Evolutionary conservation across 2,888 invertebrate genomes (phyloP).

Genomic region (Lasioglossum oenotherae): DNA sequence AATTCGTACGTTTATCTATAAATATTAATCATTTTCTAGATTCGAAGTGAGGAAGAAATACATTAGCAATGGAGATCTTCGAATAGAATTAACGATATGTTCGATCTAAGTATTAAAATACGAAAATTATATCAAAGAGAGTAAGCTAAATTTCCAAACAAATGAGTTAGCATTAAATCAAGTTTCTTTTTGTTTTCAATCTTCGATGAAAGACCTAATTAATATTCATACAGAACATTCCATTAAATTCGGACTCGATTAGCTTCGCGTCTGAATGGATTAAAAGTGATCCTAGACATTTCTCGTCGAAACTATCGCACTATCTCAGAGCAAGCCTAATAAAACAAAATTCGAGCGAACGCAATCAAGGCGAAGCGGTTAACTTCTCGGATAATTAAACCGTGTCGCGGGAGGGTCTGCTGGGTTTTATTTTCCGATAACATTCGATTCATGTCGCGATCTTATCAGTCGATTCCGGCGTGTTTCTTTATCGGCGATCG

Average conservation of each 20-base stretch:
- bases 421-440: conserved; percentile 3
- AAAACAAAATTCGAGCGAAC: neutral
- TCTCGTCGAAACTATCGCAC: neutral
- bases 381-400: conserved; percentile 21
- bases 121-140: no score
- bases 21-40: no score
- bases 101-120: no score
- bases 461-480: neutral
- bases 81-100: no score
- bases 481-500: conserved; percentile 2
- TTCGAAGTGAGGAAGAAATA: neutral
- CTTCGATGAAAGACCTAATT: neutral
- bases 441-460: neutral
- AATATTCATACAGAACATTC: no score
- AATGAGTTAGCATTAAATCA: no score
- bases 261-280: no score
- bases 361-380: neutral
- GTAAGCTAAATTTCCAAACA: no score
- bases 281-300: no score
- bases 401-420: neutral
- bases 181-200: neutral
- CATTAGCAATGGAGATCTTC: no score
- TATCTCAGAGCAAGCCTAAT: neutral
- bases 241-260: neutral
- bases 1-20: neutral